Evolutionary conservation across 2,113 vertebrate genomes (phyloP).

Genomic region (Bostrychus sinensis): DNA sequence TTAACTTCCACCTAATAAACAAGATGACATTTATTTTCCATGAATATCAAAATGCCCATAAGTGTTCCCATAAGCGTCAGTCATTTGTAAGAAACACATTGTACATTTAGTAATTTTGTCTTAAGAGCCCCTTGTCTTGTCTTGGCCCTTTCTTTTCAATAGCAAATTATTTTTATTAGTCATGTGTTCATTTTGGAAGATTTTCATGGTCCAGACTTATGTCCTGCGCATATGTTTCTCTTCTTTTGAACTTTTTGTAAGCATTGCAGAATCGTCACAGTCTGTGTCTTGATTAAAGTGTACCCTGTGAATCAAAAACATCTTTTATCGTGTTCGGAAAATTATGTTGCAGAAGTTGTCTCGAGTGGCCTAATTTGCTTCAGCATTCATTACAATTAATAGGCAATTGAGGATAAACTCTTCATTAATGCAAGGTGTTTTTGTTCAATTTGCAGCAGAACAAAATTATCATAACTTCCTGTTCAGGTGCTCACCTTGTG

Average conservation of each 20-base stretch:
- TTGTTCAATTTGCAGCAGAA: slow-evolving; percentile 38
- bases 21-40: too few relatives aligned
- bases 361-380: slow-evolving; percentile 43
- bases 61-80: neutral
- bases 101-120: neutral
- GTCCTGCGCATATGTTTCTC: too few relatives aligned
- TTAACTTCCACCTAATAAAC: too few relatives aligned
- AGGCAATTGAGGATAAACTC: slow-evolving; percentile 48
- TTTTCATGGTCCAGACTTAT: neutral
- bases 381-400: slow-evolving; percentile 47
- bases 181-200: neutral
- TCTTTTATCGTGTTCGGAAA: slow-evolving; percentile 27
- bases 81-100: neutral
- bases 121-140: neutral
- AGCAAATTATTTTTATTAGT: neutral
- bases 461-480: slow-evolving; percentile 53
- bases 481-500: slow-evolving; percentile 16
- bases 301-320: slow-evolving; percentile 16
- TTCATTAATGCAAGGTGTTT: slow-evolving; percentile 44
- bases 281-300: slow-evolving; percentile 11
- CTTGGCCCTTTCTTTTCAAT: neutral
- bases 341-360: slow-evolving; percentile 40
- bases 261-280: neutral
- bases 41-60: neutral
- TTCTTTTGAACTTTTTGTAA: neutral